These are phyloP conservation scores for Zoanthus sansibaricus DNA, from an alignment of 92 coral and sea anemone genomes.

Conservation along the genomic window DNA sequence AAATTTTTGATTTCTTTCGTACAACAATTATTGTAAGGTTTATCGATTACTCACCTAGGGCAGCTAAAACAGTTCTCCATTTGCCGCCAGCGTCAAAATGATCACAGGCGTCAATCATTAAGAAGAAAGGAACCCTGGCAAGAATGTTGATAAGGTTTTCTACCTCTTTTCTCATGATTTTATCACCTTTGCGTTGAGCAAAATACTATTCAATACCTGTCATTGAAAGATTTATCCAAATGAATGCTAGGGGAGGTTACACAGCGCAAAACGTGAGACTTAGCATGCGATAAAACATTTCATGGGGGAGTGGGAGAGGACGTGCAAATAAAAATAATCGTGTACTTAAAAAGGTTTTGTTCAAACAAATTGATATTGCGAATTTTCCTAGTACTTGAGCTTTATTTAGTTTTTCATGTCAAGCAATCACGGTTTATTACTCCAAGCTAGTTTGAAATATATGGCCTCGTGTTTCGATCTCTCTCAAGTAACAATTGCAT, in stretches of 20 bases:
- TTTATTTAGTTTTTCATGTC: not conserved
- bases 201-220: too few relatives aligned
- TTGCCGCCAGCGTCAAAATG: conserved; percentile 57
- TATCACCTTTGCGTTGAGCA: not conserved
- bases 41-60: conserved; percentile 53
- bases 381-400: not conserved
- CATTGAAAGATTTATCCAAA: not conserved
- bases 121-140: conserved; percentile 74
- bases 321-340: not conserved
- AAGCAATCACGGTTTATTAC: not conserved
- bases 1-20: too few relatives aligned
- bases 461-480: not conserved
- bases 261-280: too few relatives aligned
- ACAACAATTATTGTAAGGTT: too few relatives aligned
- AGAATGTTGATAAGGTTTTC: conserved; percentile 62
- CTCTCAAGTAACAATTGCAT: not conserved
- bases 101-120: conserved; percentile 64
- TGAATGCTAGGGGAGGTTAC: not conserved
- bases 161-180: conserved; percentile 46
- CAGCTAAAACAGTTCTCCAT: conserved; percentile 62
- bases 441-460: not conserved
- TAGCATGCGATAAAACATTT: not conserved
- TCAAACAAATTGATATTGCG: not conserved
- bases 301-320: not conserved
- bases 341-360: not conserved